Base-by-base conservation (phyloP, 2,888 invertebrate genomes). In the Ischnura elegans region DNA sequence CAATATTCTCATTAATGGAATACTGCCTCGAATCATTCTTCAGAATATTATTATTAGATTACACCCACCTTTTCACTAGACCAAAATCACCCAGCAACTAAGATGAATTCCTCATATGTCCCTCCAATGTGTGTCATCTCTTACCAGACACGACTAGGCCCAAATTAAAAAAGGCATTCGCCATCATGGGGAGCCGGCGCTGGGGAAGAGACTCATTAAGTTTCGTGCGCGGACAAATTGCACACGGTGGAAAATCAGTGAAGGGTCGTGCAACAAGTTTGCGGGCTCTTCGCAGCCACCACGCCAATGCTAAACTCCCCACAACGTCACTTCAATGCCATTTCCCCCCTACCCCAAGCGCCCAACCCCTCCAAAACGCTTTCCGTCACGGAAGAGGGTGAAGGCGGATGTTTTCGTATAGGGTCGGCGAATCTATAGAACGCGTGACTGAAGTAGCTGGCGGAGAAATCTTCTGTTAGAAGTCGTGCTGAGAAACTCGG, bases 141-240 rank as follows among this genome's bases (percentile, higher is more conserved):
- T n/a, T n/a, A n/a, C n/a, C n/a, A n/a, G n/a, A n/a, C 29, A 3
- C 76, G 76, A 36, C 2, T 36, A 36, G 29, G 6, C 1, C 76
- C 13, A 10, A 29, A 36, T 76, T 36, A 36, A 76, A 36, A 76
- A 29, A 51, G 2, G 51, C 8, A 13, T 29, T 36, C 36, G 13
- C 76, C 29, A 25, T 6, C 66, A 10, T 8, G 76, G 36, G 29
- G 36, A 29, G 76, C 3, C 76, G 25, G 61, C 6, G 36, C 36
- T 29, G 36, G 36, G 76, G 76, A 36, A 61, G 25, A n/a, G 25
- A 25, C 8, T 76, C 76, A 76, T 76, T 76, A 36, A 36, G 36
- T 76, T 76, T 76, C 76, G 76, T 76, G 76, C 76, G 76, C 76
- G 76, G 76, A 76, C 25, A 76, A 76, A 76, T 76, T 76, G 76